Base-by-base conservation (phyloP, 2,113 vertebrate genomes). In the Conger conger region DNA sequence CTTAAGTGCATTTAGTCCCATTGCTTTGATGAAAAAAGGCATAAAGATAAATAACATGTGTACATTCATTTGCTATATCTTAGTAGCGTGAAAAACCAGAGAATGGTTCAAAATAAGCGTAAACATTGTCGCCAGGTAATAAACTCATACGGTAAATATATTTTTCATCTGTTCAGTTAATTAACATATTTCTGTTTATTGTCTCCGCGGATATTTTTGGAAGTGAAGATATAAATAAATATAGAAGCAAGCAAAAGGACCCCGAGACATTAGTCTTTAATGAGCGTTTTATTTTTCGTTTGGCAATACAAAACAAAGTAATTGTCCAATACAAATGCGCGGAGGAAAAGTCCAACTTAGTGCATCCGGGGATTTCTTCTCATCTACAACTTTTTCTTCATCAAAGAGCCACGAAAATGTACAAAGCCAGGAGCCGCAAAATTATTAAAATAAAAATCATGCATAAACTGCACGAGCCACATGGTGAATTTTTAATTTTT, bases 241-340 rank as follows among this genome's bases (percentile, higher is more conserved):
- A 38, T 33, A 50, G 15, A 68, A 84, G 63, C 38, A 33, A 57
- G 35, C 9, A 8, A 81, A 45, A 68, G 35, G 36, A 53, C 13
- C 17, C 6, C 27, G 78, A 79, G 11, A 13, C 30, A n/a, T 78
- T n/a, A n/a, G 68, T 36, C 57, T 79, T 84, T 79, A 54, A 60
- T 79, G 30, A 15, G 54, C 53, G 57, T 83, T 89, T 87, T 83
- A 79, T 87, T 86, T 68, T 84, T 85, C 35, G 91, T 83, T 86
- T 91, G 90, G 87, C 88, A 92, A 91, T 91, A 87, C 86, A 87
- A 85, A 91, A 88, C 86, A 90, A 90, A 86, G 83, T 68, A 63
- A 73, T 90, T 91, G 87, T 91, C 91, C 89, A 76, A 86, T 85
- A 91, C 88, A 92, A 90, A 87, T 94, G 89, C 91, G 91, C 91